Evolutionary conservation across 2,888 invertebrate genomes (phyloP), one percentile per base, ranked within the genome.

Genomic region (Drosophila kokeensis): DNA sequence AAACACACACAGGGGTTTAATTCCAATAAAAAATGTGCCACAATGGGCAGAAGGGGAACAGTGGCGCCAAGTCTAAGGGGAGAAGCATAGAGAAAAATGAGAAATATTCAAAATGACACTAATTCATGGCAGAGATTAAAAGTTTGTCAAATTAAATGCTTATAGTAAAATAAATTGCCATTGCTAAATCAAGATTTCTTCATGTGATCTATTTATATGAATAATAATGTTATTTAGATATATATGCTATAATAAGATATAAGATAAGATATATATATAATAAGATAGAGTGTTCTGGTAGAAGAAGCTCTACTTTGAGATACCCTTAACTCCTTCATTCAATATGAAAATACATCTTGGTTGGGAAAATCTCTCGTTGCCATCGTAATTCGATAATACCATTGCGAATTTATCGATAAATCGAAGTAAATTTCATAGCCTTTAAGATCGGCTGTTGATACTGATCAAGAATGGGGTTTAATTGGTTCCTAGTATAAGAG

Each of bases 1-100:
- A 48, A 34, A 64, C 53, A 70, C 8, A 24, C n/a, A 59, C 52
- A 24, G 34, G 54, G 48, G 30, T 50, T 42, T 29, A n/a, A 32
- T 45, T 45, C 4, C 45, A 21, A 24, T 24, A 24, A 24, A 40
- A n/a, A 11, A 40, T 42, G 40, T 42, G n/a, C 11, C 42, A 42
- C 42, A 42, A 42, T 53, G 27, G 29, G 34, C 53, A 32, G 55
- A 32, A 15, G 6, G 8, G 2, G 50, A 42, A 73, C 76, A 77
- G 73, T 73, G 73, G 57, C 29, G 40, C 11, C 15, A 40, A 38
- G 38, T 45, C 27, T 4, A 24, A 45, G 4, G 27, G 15, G 24
- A 13, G 15, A 18, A 4, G 11, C 1, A 2, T 49, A 0, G 18
- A 50, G 32, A 32, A 32, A 29, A 21, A 57, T 29, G 2, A 11